Percentiles rank a stretch among this genome's conserved stretches.
These are phyloP conservation scores for Drosophila robusta DNA, from an alignment of 2,888 invertebrate species.

Conservation along the genomic window DNA sequence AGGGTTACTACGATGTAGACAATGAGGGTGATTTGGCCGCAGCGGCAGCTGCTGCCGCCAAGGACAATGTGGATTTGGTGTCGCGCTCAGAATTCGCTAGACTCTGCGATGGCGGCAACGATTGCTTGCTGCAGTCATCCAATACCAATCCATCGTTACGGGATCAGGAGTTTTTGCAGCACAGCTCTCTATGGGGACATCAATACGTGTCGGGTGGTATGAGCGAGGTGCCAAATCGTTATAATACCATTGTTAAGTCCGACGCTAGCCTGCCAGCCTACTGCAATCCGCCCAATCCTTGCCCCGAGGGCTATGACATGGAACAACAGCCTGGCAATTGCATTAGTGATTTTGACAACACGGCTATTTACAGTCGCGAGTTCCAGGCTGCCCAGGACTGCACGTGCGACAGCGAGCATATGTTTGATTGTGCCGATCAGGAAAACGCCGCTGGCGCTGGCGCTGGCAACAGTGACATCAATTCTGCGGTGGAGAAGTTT, in stretches of 20 bases:
- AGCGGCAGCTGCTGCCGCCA: constrained; percentile 36
- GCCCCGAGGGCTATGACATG: constrained; percentile 93
- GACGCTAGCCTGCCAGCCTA: constrained; percentile 98
- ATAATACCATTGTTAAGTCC: constrained; percentile 90
- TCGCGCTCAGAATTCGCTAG: constrained; percentile 90
- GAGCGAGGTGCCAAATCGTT: constrained; percentile 87
- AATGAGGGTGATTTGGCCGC: constrained; percentile 76
- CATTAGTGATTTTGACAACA: constrained; percentile 95
- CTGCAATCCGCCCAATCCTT: constrained; percentile 99
- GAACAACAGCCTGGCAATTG: constrained; percentile 90
- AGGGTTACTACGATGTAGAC: constrained; percentile 85
- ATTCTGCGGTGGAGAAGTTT: constrained; percentile 89
- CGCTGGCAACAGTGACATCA: constrained; percentile 81
- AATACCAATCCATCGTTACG: constrained; percentile 90
- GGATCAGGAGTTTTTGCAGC: constrained; percentile 94
- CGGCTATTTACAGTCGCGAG: constrained; percentile 96
- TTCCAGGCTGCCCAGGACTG: constrained; percentile 97
- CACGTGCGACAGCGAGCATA: constrained; percentile 99
- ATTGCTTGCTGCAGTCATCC: constrained; percentile 59
- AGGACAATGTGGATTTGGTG: constrained; percentile 83
- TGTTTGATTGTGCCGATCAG: constrained; percentile 94
- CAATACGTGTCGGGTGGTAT: constrained; percentile 91
- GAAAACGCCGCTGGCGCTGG: constrained; percentile 63
- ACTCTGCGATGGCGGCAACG: constrained; percentile 86
- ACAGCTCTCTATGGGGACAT: constrained; percentile 91